A percentile compares a stretch with the other conserved stretches of the same genome.
phyloP scores from a whole-genome alignment of 2,888 invertebrate species.

The Polymixis flavicincta region DNA sequence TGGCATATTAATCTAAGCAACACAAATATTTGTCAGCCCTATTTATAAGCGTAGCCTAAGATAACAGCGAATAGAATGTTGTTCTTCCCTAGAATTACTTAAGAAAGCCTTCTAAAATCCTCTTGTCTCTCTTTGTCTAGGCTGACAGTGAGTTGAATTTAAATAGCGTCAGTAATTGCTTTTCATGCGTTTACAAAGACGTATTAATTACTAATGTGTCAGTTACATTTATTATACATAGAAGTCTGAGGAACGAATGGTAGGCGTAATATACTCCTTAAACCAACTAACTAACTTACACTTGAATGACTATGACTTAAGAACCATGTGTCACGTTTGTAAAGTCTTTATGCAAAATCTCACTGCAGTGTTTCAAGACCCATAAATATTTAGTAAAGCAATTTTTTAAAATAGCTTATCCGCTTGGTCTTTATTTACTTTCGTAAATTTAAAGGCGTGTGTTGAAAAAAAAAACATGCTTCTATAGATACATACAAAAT shows the following conservation, averaged over 20 bases:
- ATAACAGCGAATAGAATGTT: slow-evolving; percentile 4
- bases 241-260: background rate
- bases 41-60: background rate
- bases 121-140: slow-evolving; percentile 30
- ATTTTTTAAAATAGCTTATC: background rate
- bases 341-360: background rate
- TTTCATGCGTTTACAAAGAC: slow-evolving; percentile 45
- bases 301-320: background rate
- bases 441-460: background rate
- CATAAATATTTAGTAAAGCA: background rate
- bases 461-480: too few relatives aligned
- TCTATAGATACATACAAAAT: too few relatives aligned
- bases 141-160: slow-evolving; percentile 54
- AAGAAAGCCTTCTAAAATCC: slow-evolving; percentile 42
- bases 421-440: background rate
- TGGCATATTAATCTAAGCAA: background rate
- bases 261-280: slow-evolving; percentile 2
- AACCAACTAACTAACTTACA: slow-evolving; percentile 14
- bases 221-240: slow-evolving; percentile 33
- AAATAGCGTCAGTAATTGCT: slow-evolving; percentile 48
- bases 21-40: background rate
- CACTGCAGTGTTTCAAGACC: background rate
- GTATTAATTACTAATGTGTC: slow-evolving; percentile 56
- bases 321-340: slow-evolving; percentile 5
- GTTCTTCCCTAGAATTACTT: slow-evolving; percentile 25